phyloP scores from a whole-genome alignment of 2,797 vertebrate genomes.

The Okamejei kenojei region DNA sequence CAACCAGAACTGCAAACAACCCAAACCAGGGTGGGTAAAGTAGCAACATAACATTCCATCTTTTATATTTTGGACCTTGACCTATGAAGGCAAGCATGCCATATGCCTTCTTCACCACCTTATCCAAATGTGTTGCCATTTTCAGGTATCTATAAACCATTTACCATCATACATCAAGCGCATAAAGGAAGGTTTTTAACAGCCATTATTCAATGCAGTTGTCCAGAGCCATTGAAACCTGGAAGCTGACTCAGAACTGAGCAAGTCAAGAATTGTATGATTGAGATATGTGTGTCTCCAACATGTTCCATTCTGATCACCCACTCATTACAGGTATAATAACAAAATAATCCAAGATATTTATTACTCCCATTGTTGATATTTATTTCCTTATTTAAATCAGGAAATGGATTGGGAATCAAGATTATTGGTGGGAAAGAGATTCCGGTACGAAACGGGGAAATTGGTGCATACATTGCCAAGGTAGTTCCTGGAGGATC shows the following conservation, averaged over 20 bases:
- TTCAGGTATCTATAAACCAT: too few relatives aligned
- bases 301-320: not conserved
- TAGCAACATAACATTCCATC: too few relatives aligned
- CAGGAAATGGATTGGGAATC: conserved; percentile 78
- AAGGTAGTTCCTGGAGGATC: conserved; percentile 81
- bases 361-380: not conserved
- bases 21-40: too few relatives aligned
- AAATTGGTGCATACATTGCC: conserved; percentile 92
- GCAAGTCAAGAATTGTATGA: not conserved
- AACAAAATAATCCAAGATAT: not conserved
- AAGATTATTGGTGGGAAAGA: conserved; percentile 91
- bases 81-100: too few relatives aligned
- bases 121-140: too few relatives aligned
- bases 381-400: not conserved
- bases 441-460: conserved; percentile 79
- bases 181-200: too few relatives aligned
- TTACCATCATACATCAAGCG: not conserved
- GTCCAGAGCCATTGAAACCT: not conserved
- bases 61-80: too few relatives aligned
- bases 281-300: not conserved
- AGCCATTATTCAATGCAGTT: not conserved
- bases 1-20: too few relatives aligned
- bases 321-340: not conserved
- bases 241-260: not conserved
- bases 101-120: too few relatives aligned